Evolutionary conservation across 92 coral and sea anemone genomes (phyloP).

Genomic region (Heteractis magnifica): DNA sequence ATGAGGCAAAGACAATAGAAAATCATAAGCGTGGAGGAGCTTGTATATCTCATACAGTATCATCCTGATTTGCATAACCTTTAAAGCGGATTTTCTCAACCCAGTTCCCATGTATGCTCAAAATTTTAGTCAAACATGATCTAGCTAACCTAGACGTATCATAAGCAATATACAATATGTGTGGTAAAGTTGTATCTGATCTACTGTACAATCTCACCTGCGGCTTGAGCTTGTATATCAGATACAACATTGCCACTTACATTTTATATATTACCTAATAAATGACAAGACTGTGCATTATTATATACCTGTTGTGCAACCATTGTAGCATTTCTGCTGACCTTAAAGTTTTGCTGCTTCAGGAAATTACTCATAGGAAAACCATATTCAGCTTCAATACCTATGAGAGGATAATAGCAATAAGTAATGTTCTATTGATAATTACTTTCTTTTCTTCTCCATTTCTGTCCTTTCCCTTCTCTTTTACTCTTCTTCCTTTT

Average conservation of each 20-base stretch:
- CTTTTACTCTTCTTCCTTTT: background rate
- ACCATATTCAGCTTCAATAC: slow-evolving; percentile 33
- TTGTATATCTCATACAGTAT: too few relatives aligned
- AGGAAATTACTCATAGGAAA: slow-evolving; percentile 78
- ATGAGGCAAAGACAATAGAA: too few relatives aligned
- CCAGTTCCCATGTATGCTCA: background rate
- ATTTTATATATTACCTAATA: background rate
- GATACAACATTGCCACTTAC: too few relatives aligned
- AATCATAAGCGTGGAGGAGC: too few relatives aligned
- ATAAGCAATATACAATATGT: too few relatives aligned
- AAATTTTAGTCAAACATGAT: too few relatives aligned
- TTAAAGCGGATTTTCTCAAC: too few relatives aligned
- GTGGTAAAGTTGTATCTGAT: background rate
- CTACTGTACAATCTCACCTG: too few relatives aligned
- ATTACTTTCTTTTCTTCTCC: background rate
- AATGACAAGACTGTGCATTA: background rate
- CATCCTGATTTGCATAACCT: too few relatives aligned
- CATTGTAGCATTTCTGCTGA: slow-evolving; percentile 91
- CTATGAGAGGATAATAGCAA: background rate
- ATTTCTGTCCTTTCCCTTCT: too few relatives aligned
- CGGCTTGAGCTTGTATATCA: background rate
- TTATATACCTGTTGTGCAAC: slow-evolving; percentile 79
- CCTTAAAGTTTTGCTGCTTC: slow-evolving; percentile 43
- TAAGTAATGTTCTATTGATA: background rate
- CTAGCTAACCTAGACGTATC: too few relatives aligned